Conservation (phyloP, 2,888 invertebrate genomes). For the Pristionchus mayeri region DNA sequence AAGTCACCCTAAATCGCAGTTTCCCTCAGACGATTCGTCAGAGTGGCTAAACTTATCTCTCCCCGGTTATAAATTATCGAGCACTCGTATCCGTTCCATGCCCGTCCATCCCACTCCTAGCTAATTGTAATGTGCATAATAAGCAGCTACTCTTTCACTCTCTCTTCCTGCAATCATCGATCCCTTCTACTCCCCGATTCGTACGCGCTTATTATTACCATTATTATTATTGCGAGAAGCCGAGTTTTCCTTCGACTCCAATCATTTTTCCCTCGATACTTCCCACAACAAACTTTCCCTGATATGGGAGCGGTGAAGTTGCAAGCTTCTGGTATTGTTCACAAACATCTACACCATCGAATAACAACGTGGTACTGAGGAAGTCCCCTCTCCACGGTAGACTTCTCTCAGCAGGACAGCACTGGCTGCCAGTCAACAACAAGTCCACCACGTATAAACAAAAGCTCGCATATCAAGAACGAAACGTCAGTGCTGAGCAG, state of each 20-base stretch:
- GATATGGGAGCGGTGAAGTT: no score
- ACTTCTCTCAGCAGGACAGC: no score
- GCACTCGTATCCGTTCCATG: no score
- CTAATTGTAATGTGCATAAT: neutral
- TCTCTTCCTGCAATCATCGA: neutral
- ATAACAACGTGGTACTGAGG: no score
- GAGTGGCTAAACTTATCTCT: neutral
- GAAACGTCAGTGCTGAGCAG: no score
- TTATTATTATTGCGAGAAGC: neutral
- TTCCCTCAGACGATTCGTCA: no score
- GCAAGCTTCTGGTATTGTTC: no score
- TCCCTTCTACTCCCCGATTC: neutral
- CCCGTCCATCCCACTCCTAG: neutral
- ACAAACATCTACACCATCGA: no score
- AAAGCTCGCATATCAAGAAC: no score
- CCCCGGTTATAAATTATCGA: neutral
- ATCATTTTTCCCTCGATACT: neutral
- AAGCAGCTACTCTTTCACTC: neutral
- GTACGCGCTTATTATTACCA: neutral
- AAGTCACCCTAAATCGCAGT: no score
- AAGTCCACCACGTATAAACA: conserved; percentile 12
- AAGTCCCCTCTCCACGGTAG: neutral
- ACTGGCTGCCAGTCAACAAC: neutral
- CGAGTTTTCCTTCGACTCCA: neutral
- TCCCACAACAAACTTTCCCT: no score